Base-by-base conservation (phyloP, 2,888 invertebrate species). In the Limnephilus rhombicus region DNA sequence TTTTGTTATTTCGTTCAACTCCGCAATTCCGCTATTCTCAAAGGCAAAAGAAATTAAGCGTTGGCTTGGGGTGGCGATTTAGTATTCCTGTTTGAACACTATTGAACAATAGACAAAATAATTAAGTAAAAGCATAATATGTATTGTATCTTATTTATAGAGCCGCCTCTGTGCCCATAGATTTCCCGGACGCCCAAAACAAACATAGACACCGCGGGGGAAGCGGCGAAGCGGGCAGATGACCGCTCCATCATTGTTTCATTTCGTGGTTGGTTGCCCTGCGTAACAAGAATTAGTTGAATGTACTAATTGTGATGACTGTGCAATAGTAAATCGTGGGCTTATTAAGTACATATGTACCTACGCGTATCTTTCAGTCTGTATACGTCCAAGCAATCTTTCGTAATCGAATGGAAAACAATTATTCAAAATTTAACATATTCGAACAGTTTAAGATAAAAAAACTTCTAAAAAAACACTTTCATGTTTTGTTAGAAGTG, bases 231-330 rank as follows among this genome's bases (percentile, higher is more conserved):
- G 68, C 89, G 18, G 41, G 34, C 29, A 34, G 34, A 29, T 82
- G 53, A 87, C 37, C 87, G 88, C 89, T 87, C 87, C 91, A 91
- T 91, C 91, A 91, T 91, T 91, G 89, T 91, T 88, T 83, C 89
- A 89, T 91, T 91, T 91, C 91, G 87, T 91, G 91, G 88, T 82
- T 91, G 88, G 91, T 37, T 91, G 91, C 80, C 34, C 41, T 89
- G 53, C 87, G 34, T 87, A 87, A 68, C 87, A 87, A 34, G 53
- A 45, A 68, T 87, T 31, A 18, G 15, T 87, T 45, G 24, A 45
- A 29, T 18, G 41, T 34, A 83, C 34, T 83, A 34, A 37, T 83
- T 83, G 83, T 12, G 83, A 41, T 83, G 83, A 83, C 83, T 34
- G 37, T 37, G 83, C 34, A 68, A 24, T 68, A 24, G n/a, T 0